Evolutionary conservation across 1,140 invertebrate genomes (phyloP).

Genomic region (Drosophila auraria): DNA sequence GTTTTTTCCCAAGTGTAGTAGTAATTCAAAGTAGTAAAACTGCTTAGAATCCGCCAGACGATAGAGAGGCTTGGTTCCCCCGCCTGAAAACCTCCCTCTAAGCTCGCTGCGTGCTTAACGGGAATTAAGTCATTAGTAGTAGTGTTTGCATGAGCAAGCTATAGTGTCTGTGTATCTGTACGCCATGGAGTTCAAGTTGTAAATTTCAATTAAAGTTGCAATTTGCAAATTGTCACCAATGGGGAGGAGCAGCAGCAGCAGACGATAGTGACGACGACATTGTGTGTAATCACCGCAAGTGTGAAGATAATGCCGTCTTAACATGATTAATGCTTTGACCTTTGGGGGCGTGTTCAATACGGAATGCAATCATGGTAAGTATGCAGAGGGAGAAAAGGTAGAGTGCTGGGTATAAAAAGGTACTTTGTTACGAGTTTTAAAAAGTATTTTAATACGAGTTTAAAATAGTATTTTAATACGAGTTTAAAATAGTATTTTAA

Average conservation of each 20-base stretch:
- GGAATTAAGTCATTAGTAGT: conserved; percentile 76
- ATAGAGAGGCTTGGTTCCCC: conserved; percentile 18
- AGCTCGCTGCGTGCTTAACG: conserved; percentile 63
- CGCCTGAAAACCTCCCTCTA: neutral
- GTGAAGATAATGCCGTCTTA: conserved; percentile 74
- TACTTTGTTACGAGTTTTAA: too few species aligned
- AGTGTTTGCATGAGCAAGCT: neutral
- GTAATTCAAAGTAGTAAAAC: conserved; percentile 40
- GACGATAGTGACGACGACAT: conserved; percentile 28
- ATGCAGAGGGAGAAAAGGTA: neutral
- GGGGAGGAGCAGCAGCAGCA: neutral
- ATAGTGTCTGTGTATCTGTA: conserved; percentile 6
- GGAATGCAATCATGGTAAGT: conserved; percentile 4
- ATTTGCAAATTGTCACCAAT: conserved; percentile 75
- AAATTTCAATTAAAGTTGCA: conserved; percentile 76
- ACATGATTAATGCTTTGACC: conserved; percentile 66
- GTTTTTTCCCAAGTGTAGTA: neutral
- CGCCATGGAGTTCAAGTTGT: conserved; percentile 40
- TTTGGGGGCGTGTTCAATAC: conserved; percentile 25
- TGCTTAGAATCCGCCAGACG: conserved; percentile 44
- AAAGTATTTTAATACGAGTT: neutral
- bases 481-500: too few species aligned
- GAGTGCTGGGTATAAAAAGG: too few species aligned
- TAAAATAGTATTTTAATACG: too few species aligned
- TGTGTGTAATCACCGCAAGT: conserved; percentile 69